These are phyloP conservation scores for Phymatocera aterrima DNA, from an alignment of 2,888 invertebrate species.

Conservation along the genomic window DNA sequence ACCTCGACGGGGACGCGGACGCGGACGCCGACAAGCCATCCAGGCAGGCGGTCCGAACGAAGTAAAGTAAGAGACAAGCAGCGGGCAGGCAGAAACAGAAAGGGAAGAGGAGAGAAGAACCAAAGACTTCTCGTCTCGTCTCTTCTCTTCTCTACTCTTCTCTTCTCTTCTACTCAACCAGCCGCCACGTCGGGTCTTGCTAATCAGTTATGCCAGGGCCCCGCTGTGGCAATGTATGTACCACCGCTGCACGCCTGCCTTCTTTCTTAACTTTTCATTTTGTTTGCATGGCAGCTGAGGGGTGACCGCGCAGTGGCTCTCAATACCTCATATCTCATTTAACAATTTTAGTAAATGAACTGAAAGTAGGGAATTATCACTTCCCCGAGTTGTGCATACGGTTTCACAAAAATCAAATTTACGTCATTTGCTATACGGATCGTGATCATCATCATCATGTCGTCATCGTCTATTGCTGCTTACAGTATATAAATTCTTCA, in stretches of 20 bases:
- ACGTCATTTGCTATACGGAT: no score
- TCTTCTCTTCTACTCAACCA: neutral
- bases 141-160: no score
- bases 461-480: no score
- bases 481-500: no score
- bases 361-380: neutral
- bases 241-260: slow-evolving; percentile 56
- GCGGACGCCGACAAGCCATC: slow-evolving; percentile 54
- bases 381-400: no score
- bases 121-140: no score
- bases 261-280: slow-evolving; percentile 58
- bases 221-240: slow-evolving; percentile 54
- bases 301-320: slow-evolving; percentile 32
- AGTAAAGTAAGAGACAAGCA: slow-evolving; percentile 41
- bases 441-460: no score
- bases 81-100: slow-evolving; percentile 7
- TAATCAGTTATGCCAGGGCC: slow-evolving; percentile 59
- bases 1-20: no score
- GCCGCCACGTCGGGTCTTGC: slow-evolving; percentile 49
- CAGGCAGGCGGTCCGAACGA: slow-evolving; percentile 34
- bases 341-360: neutral
- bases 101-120: neutral
- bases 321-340: neutral
- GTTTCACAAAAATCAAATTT: no score
- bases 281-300: slow-evolving; percentile 31